Base-by-base conservation (phyloP, 2,113 vertebrate genomes). In the Octodon degus region DNA sequence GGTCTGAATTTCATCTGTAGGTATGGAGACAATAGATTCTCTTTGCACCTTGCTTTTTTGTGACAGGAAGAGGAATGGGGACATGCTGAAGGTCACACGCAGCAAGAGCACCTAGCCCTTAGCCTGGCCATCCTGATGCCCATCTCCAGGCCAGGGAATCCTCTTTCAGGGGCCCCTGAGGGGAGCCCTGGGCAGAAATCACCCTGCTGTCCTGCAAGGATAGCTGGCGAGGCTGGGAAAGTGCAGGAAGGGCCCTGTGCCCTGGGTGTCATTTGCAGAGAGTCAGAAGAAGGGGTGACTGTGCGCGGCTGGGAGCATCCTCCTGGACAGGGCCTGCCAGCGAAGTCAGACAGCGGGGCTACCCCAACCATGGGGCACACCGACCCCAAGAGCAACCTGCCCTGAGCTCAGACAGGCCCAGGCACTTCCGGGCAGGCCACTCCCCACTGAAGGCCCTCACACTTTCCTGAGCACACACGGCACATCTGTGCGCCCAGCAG, bases 191-290 rank as follows among this genome's bases (percentile, higher is more conserved):
- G 3, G 55, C 43, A n/a, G 40, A 40, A 40, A 60, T 1, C 30
- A 0, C 37, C 5, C 65, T 1, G 53, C 67, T 50, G 13, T 13
- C 0, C 65, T 19, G 20, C 67, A 0, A 12, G 32, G n/a, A 47
- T 72, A n/a, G 74, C 77, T 6, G 27, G 32, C 0, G 19, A 32
- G n/a, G 22, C 32, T 14, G 34, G 40, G 40, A 1, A 20, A 63
- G 84, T 10, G 8, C 7, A 27, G 87, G 55, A 77, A 27, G 74
- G 74, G 40, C 12, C 2, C 89, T 11, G 27, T 32, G 37, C 1
- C 2, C 0, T 3, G 13, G 60, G 40, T 9, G 0, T 24, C 1
- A 16, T 47, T 62, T 70, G 55, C 63, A 34, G 37, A 63, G 72
- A 20, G 30, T 11, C 10, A n/a, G 63, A 20, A 22, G 30, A 86